Conservation (phyloP, 2,888 invertebrate species). For the Tribolium freemani region DNA sequence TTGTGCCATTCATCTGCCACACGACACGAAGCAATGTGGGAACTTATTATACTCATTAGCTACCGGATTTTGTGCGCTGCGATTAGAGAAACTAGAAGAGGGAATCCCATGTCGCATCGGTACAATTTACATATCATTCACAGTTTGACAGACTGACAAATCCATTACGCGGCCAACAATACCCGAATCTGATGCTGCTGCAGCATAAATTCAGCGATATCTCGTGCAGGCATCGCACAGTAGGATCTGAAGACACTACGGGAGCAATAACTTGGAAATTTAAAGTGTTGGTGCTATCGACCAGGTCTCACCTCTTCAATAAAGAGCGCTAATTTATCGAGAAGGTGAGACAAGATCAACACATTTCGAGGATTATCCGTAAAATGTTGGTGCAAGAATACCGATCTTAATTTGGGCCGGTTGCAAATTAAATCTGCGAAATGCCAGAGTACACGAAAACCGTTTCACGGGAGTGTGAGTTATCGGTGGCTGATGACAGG, state of each 20-base stretch:
- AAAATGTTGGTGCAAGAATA: not conserved
- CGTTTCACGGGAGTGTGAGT: not conserved
- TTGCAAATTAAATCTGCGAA: not conserved
- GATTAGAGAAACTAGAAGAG: not conserved
- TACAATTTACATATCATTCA: not conserved
- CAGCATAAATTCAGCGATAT: not conserved
- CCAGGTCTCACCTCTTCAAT: not conserved
- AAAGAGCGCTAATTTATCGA: not conserved
- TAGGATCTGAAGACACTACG: not conserved
- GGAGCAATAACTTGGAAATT: not conserved
- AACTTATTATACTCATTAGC: not conserved
- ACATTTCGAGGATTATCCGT: not conserved
- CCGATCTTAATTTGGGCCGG: not conserved
- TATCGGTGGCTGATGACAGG: no score
- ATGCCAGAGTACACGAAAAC: not conserved
- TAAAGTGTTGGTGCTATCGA: not conserved
- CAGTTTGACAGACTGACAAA: conserved; percentile 10
- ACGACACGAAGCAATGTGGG: not conserved
- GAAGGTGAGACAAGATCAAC: not conserved
- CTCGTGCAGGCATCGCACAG: not conserved
- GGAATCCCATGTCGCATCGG: not conserved
- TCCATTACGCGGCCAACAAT: conserved; percentile 8
- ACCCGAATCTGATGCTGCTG: not conserved
- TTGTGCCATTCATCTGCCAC: not conserved
- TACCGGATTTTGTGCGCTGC: not conserved